Conservation (phyloP, 2,113 vertebrate species). For the Cheilinus undulatus region DNA sequence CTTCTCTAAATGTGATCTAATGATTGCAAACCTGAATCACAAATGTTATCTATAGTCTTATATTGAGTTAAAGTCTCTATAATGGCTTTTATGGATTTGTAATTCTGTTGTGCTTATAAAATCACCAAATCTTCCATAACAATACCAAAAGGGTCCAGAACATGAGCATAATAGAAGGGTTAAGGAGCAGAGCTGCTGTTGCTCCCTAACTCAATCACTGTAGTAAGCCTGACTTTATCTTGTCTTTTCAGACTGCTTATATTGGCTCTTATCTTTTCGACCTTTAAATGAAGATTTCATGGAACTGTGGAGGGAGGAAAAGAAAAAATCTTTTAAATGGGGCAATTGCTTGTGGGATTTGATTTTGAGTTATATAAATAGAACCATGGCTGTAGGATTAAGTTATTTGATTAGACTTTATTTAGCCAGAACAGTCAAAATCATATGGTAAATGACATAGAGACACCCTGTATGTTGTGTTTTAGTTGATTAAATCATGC, state of each 20-base stretch:
- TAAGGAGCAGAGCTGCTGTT: background rate
- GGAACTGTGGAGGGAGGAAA: background rate
- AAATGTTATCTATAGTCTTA: too few species aligned
- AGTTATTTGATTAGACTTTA: background rate
- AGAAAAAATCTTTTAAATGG: background rate
- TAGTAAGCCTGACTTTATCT: background rate
- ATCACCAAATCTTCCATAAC: too few species aligned
- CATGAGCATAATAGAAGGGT: too few species aligned
- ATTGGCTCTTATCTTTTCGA: constrained; percentile 4
- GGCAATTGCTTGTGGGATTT: background rate
- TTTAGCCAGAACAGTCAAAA: background rate
- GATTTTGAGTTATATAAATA: background rate
- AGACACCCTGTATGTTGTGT: background rate
- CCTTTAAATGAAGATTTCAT: background rate
- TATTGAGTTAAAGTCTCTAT: too few species aligned
- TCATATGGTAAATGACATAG: too few species aligned
- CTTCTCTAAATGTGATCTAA: too few species aligned
- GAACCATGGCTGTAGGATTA: background rate
- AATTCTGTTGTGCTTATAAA: too few species aligned
- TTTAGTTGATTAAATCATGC: background rate
- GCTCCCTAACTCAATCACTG: background rate
- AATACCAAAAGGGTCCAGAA: too few species aligned
- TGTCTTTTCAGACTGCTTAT: background rate
- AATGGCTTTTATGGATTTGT: too few species aligned
- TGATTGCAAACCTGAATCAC: too few species aligned